phyloP scores from a whole-genome alignment of 2,797 vertebrate species.

The Aeoliscus strigatus region DNA sequence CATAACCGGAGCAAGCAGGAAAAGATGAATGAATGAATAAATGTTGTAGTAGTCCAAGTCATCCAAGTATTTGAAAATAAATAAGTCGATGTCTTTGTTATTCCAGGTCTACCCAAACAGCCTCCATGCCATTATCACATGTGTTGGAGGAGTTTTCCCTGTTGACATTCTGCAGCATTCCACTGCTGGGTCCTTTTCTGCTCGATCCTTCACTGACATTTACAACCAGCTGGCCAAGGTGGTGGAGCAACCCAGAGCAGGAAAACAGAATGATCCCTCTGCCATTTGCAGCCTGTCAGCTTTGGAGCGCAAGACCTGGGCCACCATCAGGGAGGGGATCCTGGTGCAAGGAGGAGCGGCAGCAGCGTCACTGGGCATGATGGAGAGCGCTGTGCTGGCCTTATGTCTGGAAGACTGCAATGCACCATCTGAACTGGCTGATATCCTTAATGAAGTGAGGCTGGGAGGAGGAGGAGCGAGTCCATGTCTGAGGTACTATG shows the following conservation, averaged over 20 bases:
- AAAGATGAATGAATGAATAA: too few relatives aligned
- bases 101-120: constrained; percentile 74
- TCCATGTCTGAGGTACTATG: constrained; percentile 71
- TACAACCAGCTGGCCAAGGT: constrained; percentile 64
- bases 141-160: constrained; percentile 68
- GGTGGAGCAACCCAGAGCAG: constrained; percentile 45
- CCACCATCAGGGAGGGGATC: constrained; percentile 63
- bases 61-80: background rate
- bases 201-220: constrained; percentile 67
- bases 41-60: background rate
- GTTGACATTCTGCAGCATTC: constrained; percentile 66
- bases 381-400: constrained; percentile 74
- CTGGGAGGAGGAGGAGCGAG: constrained; percentile 57
- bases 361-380: constrained; percentile 61
- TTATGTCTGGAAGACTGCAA: constrained; percentile 69
- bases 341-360: constrained; percentile 51
- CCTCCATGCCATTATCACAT: constrained; percentile 72
- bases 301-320: constrained; percentile 70
- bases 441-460: constrained; percentile 70
- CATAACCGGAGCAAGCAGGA: too few relatives aligned
- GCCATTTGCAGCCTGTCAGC: constrained; percentile 70
- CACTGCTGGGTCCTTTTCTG: constrained; percentile 44
- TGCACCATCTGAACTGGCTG: constrained; percentile 63
- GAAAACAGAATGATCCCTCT: constrained; percentile 42
- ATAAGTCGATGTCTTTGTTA: background rate